phyloP scores from a whole-genome alignment of 35 echinoderm and acorn worm genomes.

The Eucidaris tribuloides region DNA sequence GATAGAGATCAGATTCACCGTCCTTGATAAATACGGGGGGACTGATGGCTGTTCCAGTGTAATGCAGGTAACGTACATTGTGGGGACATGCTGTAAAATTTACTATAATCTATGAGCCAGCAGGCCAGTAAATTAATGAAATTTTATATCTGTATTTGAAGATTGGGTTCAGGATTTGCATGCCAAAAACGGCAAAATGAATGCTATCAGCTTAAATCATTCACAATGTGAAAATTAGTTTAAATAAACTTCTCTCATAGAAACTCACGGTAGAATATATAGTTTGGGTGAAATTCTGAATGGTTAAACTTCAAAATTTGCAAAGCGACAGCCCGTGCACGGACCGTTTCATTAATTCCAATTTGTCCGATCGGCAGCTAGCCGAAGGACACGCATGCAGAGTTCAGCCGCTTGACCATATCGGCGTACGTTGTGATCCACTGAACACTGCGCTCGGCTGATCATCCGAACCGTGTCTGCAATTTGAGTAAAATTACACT shows the following conservation, averaged over 20 bases:
- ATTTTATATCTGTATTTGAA: not conserved
- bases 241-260: not conserved
- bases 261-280: too few species aligned
- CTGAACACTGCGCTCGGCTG: too few species aligned
- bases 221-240: not conserved
- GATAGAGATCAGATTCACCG: slow-evolving; percentile 3
- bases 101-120: not conserved
- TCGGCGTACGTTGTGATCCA: too few species aligned
- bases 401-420: too few species aligned
- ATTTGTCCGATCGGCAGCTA: too few species aligned
- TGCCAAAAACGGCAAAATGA: not conserved
- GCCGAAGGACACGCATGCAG: too few species aligned
- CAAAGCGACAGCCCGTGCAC: too few species aligned
- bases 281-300: too few species aligned
- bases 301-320: too few species aligned
- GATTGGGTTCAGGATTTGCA: not conserved
- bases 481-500: too few species aligned
- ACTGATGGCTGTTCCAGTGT: not conserved
- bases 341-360: too few species aligned
- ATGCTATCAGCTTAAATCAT: not conserved
- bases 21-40: slow-evolving; percentile 36
- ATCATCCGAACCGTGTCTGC: too few species aligned
- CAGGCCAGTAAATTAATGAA: not conserved
- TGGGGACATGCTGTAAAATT: not conserved
- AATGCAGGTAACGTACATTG: slow-evolving; percentile 12